Percentiles rank a stretch among this genome's conserved stretches.
phyloP scores from a whole-genome alignment of 2,888 invertebrate genomes.

The Ecdyonurus torrentis region DNA sequence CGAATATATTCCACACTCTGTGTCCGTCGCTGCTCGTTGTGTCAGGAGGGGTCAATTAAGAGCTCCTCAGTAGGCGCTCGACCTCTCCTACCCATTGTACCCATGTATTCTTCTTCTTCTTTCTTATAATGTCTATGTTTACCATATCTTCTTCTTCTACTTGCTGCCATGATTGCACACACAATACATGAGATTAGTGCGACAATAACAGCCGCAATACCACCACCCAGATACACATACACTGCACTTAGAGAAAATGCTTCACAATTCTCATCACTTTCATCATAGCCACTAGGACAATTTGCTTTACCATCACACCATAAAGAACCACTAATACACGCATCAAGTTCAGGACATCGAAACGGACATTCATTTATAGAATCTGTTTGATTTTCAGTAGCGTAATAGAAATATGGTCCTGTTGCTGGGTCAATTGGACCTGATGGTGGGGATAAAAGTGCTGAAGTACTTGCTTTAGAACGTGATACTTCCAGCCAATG shows the following conservation, averaged over 20 bases:
- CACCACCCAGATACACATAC: slow-evolving; percentile 20
- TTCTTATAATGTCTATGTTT: slow-evolving; percentile 3
- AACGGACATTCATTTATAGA: slow-evolving; percentile 23
- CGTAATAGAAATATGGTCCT: not conserved
- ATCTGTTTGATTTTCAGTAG: not conserved
- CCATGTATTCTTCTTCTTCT: slow-evolving; percentile 7
- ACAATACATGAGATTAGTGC: slow-evolving; percentile 21
- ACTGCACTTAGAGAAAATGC: slow-evolving; percentile 21
- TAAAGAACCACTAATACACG: slow-evolving; percentile 54
- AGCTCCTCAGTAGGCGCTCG: slow-evolving; percentile 52
- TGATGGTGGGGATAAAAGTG: not conserved
- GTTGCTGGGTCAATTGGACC: not conserved
- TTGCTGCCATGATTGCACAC: slow-evolving; percentile 8
- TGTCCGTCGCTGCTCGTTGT: slow-evolving; percentile 38
- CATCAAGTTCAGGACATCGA: slow-evolving; percentile 33
- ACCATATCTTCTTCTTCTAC: slow-evolving; percentile 5
- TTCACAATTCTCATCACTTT: slow-evolving; percentile 32
- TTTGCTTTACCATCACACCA: slow-evolving; percentile 58
- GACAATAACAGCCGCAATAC: slow-evolving; percentile 28
- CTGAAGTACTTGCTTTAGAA: slow-evolving; percentile 20
- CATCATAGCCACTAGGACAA: slow-evolving; percentile 51
- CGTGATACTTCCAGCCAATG: slow-evolving; percentile 60
- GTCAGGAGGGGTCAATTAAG: slow-evolving; percentile 63
- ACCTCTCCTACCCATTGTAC: slow-evolving; percentile 18
- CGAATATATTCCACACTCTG: slow-evolving; percentile 85